Conservation (phyloP, 2,113 vertebrate species). For the Otus sunia region DNA sequence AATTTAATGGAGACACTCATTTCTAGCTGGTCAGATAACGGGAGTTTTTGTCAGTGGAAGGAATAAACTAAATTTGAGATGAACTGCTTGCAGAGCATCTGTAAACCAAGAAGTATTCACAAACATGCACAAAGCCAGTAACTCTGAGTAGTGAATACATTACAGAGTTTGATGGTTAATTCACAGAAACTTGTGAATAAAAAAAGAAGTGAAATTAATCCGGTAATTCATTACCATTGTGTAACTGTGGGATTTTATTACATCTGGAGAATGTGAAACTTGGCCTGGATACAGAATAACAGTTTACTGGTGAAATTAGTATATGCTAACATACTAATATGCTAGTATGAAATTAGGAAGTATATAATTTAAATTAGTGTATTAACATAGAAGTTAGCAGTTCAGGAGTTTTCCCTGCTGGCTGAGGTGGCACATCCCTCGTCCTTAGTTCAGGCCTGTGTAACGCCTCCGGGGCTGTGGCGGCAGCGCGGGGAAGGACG, state of each 20-base stretch:
- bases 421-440: not conserved
- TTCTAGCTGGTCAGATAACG: not conserved
- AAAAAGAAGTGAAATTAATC: not conserved
- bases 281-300: not conserved
- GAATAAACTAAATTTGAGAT: not conserved
- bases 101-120: not conserved
- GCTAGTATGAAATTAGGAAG: not conserved
- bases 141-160: not conserved
- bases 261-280: not conserved
- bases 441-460: fast-evolving
- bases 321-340: not conserved
- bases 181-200: not conserved
- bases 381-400: not conserved
- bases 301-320: not conserved
- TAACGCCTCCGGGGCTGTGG: fast-evolving
- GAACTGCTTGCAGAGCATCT: not conserved
- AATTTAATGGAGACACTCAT: too few species aligned
- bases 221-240: not conserved
- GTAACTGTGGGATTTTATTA: not conserved
- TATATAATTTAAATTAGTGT: not conserved
- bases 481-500: fast-evolving
- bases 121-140: not conserved
- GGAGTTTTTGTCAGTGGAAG: not conserved
- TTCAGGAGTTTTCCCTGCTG: not conserved
- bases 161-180: not conserved